Evolutionary conservation across 2,888 invertebrate genomes (phyloP), one percentile per base, ranked within the genome.

Genomic region (Itoplectis maculator): DNA sequence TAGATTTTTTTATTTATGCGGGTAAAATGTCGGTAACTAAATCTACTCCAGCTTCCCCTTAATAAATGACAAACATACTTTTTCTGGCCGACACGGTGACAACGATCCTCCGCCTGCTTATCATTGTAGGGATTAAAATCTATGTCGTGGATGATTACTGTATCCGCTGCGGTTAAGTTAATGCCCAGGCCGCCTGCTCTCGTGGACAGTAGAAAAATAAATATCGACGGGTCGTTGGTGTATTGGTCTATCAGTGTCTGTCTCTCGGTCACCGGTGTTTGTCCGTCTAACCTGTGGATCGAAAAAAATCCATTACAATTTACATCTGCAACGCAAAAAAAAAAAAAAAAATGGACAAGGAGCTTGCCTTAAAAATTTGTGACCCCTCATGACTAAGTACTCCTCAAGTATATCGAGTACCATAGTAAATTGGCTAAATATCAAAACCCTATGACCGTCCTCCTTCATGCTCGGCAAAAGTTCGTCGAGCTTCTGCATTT

Each of bases 61-160:
- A 74, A 1, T 37, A 15, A 40, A 51, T 18, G 4, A 8, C 13
- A 73, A n/a, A 85, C 79, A 86, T 86, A 95, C 95, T 92, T 94
- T 59, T 92, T 94, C 89, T 95, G 95, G n/a, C 95, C 95, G 9
- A 95, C 93, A 76, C 95, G 91, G 88, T 95, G 95, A 88, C 95
- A 96, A 90, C 96, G 94, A 93, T 99, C 99, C 92, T 99, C 99
- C 0, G 99, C 99, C 93, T 99, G 98, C 93, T 98, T 99, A 93
- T 99, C 99, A 92, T 99, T 99, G 93, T 99, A 99, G 0, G 99
- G 99, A 94, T 99, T 99, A 93, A 98, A 99, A 94, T 99, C 99
- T 69, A 99, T 98, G 91, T 99, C 99, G 92, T 99, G 99, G 85
- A 99, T 96, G 88, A 98, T 96, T 86, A 99, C 99, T 11, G 97